Conservation (phyloP, 2,113 vertebrate species). For the Salvelinus alpinus region DNA sequence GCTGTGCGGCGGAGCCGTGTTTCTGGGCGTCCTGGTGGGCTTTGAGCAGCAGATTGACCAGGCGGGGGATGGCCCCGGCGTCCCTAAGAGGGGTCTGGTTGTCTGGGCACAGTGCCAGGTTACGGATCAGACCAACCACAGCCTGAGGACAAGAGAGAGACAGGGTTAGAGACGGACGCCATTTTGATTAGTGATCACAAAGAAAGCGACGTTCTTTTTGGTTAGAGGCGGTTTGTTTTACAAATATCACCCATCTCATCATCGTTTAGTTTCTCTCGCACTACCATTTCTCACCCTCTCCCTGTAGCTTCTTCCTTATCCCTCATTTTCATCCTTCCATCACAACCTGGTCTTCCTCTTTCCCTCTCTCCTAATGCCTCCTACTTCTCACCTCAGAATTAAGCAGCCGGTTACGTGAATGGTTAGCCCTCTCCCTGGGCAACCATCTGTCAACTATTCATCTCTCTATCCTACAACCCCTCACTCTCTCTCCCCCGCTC, state of each 20-base stretch:
- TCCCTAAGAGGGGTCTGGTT: slow-evolving; percentile 91
- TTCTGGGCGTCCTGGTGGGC: slow-evolving; percentile 94
- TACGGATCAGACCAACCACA: slow-evolving; percentile 91
- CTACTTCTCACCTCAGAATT: neutral
- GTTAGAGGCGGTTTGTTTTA: no score
- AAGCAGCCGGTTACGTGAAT: neutral
- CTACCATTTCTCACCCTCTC: neutral
- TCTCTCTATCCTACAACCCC: neutral
- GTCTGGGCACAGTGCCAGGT: slow-evolving; percentile 89
- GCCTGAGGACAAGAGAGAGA: slow-evolving; percentile 70
- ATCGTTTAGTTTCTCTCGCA: neutral
- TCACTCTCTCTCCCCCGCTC: slow-evolving; percentile 1
- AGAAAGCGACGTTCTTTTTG: no score
- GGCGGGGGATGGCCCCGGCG: slow-evolving; percentile 81
- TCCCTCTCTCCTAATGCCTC: neutral
- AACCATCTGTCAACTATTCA: neutral
- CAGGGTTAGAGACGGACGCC: neutral
- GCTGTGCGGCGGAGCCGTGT: slow-evolving; percentile 83
- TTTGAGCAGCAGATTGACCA: slow-evolving; percentile 89
- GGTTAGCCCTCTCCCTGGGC: neutral
- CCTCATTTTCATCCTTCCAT: neutral
- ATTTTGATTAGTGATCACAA: no score
- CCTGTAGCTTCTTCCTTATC: neutral
- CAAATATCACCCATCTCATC: neutral
- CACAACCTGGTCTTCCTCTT: neutral